phyloP scores from a whole-genome alignment of 2,888 invertebrate species.

The Lamellibrachia columna region DNA sequence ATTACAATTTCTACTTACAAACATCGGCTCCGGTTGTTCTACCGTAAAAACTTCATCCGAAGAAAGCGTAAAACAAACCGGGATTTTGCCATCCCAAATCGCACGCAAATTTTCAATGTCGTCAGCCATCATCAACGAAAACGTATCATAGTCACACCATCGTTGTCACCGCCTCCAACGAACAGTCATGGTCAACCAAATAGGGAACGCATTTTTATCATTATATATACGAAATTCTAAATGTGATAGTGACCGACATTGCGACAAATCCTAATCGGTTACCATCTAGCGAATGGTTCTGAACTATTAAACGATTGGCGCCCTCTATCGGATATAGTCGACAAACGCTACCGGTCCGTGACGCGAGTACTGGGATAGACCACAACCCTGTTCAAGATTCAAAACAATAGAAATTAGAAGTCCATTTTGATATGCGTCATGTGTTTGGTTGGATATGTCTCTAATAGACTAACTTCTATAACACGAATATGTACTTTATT shows the following conservation, averaged over 20 bases:
- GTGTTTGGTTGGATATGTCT: too few relatives aligned
- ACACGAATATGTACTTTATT: too few relatives aligned
- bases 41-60: slow-evolving; percentile 86
- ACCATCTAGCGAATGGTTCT: neutral
- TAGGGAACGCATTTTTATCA: neutral
- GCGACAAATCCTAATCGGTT: neutral
- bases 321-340: neutral
- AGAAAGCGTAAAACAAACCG: slow-evolving; percentile 89
- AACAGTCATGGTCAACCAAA: neutral
- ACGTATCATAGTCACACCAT: slow-evolving; percentile 3
- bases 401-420: too few relatives aligned
- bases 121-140: slow-evolving; percentile 78
- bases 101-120: slow-evolving; percentile 93
- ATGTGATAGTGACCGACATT: neutral
- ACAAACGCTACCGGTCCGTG: too few relatives aligned
- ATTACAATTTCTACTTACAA: slow-evolving; percentile 48
- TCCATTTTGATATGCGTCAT: too few relatives aligned
- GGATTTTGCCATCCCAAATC: slow-evolving; percentile 95
- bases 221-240: neutral
- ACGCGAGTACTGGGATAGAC: too few relatives aligned
- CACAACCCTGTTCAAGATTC: too few relatives aligned
- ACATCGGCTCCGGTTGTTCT: slow-evolving; percentile 84
- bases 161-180: neutral
- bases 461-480: too few relatives aligned
- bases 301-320: neutral